A percentile compares a stretch with the other conserved stretches of the same genome.
Conservation (phyloP, 2,888 invertebrate species). For the Emmelina monodactyla region DNA sequence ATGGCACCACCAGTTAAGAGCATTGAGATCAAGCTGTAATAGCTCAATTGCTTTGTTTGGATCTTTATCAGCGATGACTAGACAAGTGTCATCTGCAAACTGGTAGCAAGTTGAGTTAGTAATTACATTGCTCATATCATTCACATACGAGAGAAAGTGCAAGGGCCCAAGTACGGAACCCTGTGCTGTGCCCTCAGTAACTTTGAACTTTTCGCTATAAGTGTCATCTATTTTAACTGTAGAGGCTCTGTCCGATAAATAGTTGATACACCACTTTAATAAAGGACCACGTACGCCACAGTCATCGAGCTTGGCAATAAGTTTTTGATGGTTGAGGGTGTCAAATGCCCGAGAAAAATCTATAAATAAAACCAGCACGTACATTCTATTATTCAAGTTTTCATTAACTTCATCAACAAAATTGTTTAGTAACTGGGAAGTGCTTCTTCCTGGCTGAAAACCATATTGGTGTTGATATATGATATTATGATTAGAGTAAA, state of each 20-base stretch:
- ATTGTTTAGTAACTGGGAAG: conserved; percentile 8
- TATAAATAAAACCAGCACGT: conserved; percentile 12
- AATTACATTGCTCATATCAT: conserved; percentile 10
- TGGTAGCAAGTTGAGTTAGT: conserved; percentile 10
- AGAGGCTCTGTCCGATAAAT: conserved; percentile 3
- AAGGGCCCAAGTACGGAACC: conserved; percentile 8
- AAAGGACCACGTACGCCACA: conserved; percentile 7
- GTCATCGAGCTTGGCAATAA: conserved; percentile 8
- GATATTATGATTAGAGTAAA: too few species aligned
- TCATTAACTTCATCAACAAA: conserved; percentile 15
- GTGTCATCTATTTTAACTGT: not conserved
- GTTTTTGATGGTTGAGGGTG: conserved; percentile 11
- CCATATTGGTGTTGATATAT: conserved; percentile 11
- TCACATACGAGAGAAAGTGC: conserved; percentile 12
- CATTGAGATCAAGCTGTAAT: conserved; percentile 6
- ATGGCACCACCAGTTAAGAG: conserved; percentile 8
- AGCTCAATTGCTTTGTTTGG: too few species aligned
- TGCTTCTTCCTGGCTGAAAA: conserved; percentile 7
- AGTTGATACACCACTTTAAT: conserved; percentile 9
- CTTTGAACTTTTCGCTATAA: not conserved
- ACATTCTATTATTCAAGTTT: conserved; percentile 11
- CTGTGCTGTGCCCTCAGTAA: conserved; percentile 5
- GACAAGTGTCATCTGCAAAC: conserved; percentile 16
- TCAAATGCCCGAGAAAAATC: conserved; percentile 17
- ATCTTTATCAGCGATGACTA: conserved; percentile 6